Evolutionary conservation across 2,797 vertebrate genomes (phyloP).

Genomic region (Diglossa cyanea): DNA sequence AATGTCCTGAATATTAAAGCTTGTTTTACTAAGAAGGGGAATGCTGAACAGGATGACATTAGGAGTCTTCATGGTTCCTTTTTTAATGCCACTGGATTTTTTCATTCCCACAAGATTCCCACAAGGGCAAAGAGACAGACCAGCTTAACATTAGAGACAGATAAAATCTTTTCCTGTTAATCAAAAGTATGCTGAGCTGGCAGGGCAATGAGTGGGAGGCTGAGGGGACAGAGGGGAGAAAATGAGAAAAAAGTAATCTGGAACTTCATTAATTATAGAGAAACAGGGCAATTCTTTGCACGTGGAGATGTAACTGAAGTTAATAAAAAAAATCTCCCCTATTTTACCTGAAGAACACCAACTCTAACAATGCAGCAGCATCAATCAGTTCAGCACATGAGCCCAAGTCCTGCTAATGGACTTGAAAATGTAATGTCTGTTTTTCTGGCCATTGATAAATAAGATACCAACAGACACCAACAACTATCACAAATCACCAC

Average conservation of each 20-base stretch:
- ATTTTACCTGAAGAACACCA: not conserved
- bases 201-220: not conserved
- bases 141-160: not conserved
- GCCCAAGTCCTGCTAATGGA: not conserved
- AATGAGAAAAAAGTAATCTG: not conserved
- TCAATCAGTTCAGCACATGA: not conserved
- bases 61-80: not conserved
- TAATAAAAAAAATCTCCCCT: not conserved
- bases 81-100: slow-evolving; percentile 8
- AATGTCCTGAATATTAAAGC: slow-evolving; percentile 13
- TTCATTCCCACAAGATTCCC: slow-evolving; percentile 15
- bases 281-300: not conserved
- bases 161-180: not conserved
- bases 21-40: slow-evolving; percentile 17
- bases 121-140: not conserved
- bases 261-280: not conserved
- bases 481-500: not conserved
- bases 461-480: not conserved
- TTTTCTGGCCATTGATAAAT: not conserved
- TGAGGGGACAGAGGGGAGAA: not conserved
- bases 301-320: not conserved
- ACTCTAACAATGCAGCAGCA: not conserved
- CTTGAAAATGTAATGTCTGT: not conserved
- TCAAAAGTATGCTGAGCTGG: slow-evolving; percentile 11
- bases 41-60: not conserved